Evolutionary conservation across 2,888 invertebrate species (phyloP).

Genomic region (Caenorhabditis sp.): DNA sequence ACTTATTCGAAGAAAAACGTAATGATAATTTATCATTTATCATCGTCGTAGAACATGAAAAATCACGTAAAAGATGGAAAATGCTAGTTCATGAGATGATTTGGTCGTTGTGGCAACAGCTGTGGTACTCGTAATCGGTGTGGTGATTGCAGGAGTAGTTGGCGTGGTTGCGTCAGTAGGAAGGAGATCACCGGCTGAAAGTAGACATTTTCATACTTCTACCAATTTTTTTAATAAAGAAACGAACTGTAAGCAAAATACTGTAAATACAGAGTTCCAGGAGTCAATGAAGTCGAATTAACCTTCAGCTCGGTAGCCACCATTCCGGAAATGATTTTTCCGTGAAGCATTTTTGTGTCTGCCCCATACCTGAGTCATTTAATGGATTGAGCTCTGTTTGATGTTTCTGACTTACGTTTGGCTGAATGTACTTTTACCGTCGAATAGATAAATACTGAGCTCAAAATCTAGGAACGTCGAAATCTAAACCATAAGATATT

Average conservation of each 20-base stretch:
- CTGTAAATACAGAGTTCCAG: constrained; percentile 11
- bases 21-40: no score
- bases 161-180: neutral
- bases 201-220: no score
- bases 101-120: constrained; percentile 16
- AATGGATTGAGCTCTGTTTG: no score
- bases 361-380: neutral
- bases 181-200: neutral
- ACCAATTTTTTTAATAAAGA: neutral
- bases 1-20: no score
- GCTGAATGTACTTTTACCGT: no score
- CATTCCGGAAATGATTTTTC: neutral
- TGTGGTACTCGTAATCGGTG: neutral
- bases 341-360: neutral
- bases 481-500: no score
- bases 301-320: neutral
- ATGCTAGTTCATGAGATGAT: neutral
- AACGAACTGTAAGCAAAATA: constrained; percentile 10
- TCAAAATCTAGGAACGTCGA: no score
- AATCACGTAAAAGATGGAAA: neutral
- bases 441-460: no score
- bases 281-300: neutral
- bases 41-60: neutral
- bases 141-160: neutral
- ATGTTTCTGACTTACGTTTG: no score